Conservation (phyloP, 2,888 invertebrate genomes). For the Hanleya hanleyi region DNA sequence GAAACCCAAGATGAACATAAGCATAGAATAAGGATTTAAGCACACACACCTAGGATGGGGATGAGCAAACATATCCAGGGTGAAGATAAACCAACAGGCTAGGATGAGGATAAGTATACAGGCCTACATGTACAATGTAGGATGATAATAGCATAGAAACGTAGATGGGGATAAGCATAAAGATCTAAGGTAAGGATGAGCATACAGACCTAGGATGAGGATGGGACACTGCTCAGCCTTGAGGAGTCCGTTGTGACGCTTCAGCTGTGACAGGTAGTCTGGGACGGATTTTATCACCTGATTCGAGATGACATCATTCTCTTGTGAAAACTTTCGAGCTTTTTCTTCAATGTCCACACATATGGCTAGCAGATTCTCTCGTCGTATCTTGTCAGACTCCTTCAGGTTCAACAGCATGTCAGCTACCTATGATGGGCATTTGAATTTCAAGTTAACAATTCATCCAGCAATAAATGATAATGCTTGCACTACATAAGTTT, state of each 20-base stretch:
- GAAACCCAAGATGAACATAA: too few relatives aligned
- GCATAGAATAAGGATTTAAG: too few relatives aligned
- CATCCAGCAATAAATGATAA: too few relatives aligned
- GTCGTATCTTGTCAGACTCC: neutral
- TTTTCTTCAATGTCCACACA: neutral
- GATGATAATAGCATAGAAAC: neutral
- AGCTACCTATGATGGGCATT: too few relatives aligned
- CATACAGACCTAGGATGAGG: neutral
- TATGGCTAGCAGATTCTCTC: neutral
- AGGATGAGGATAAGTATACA: neutral
- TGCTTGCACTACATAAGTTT: too few relatives aligned
- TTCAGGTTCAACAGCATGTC: neutral
- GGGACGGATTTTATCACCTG: neutral
- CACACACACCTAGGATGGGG: too few relatives aligned
- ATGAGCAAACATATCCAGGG: too few relatives aligned
- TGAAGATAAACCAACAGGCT: neutral
- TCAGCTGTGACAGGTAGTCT: neutral
- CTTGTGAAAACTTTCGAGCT: neutral
- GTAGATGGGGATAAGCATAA: neutral
- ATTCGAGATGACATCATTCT: neutral
- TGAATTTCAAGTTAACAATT: too few relatives aligned
- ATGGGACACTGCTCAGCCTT: neutral
- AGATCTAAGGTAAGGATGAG: neutral
- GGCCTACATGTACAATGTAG: neutral
- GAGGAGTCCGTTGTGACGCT: neutral